Percentiles rank a stretch among this genome's conserved stretches.
These are phyloP conservation scores for Dendrocopos noguchii DNA, from an alignment of 2,113 vertebrate genomes.

Conservation along the genomic window DNA sequence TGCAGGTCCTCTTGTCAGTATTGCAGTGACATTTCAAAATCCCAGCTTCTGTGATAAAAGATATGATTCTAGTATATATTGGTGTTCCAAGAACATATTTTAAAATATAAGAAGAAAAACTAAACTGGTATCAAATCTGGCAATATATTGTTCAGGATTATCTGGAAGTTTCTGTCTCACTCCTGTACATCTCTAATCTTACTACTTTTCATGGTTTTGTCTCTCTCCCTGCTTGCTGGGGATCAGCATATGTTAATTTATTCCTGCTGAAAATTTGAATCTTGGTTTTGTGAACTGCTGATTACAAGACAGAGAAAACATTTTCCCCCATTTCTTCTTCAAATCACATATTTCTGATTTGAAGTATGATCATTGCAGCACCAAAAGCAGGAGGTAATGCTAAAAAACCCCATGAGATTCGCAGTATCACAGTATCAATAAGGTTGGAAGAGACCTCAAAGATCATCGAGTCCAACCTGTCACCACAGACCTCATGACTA, in stretches of 20 bases:
- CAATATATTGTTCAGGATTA: background rate
- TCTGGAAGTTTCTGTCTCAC: background rate
- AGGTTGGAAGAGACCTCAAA: too few relatives aligned
- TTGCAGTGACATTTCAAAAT: background rate
- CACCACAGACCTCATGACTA: too few relatives aligned
- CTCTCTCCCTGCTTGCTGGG: background rate
- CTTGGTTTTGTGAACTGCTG: background rate
- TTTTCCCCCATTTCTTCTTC: background rate
- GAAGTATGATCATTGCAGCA: background rate
- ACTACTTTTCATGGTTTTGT: background rate
- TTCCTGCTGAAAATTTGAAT: background rate
- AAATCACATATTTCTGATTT: background rate
- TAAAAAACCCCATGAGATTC: background rate
- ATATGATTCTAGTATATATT: background rate
- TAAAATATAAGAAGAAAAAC: background rate
- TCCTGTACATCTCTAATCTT: background rate
- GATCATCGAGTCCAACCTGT: too few relatives aligned
- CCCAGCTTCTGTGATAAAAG: background rate
- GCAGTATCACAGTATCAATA: too few relatives aligned
- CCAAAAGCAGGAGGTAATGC: background rate
- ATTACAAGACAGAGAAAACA: background rate
- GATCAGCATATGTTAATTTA: conserved; percentile 3
- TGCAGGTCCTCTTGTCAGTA: background rate
- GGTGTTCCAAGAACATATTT: background rate
- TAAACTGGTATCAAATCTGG: background rate